Evolutionary conservation across 2,113 vertebrate species (phyloP), one percentile per base, ranked within the genome.

Genomic region (Cisticola juncidis): DNA sequence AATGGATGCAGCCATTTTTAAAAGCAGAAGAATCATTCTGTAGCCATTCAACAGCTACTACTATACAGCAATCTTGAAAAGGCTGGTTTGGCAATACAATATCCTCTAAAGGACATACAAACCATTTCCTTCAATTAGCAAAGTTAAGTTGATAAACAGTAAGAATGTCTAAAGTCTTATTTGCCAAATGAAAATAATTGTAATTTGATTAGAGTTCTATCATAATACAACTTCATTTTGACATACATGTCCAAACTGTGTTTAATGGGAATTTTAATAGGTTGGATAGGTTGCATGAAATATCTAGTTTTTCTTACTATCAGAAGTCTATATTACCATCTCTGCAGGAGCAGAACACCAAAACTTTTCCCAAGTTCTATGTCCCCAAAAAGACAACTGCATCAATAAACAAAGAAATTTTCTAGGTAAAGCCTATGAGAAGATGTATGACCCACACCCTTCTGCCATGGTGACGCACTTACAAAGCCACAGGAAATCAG

Each of bases 41-140:
- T 72, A 76, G 53, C 47, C 72, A 58, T 90, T 78, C 65, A 56
- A 90, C 26, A 74, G 47, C 18, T 58, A 94, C 58, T 66, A 58
- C 51, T 56, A 81, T 72, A 50, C 66, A 88, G 69, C 70, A 45
- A 22, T 68, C 77, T 86, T 81, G 84, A 68, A 76, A 90, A 88
- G 45, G 25, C 50, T 94, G 85, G 92, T 69, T 86, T 69, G 61
- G 77, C 45, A 82, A 72, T 60, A 53, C 20, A 95, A 48, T 91
- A 77, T 60, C 44, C 79, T 89, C 28, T 57, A 94, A 83, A 95
- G 61, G 50, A 94, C 86, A 84, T 22, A 60, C 15, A 77, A 95
- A 78, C 53, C 12, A 90, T 92, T 93, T 90, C 68, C 77, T 88
- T 92, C 79, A 90, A 90, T 95, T 96, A 92, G 33, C 10, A 81